phyloP scores from a whole-genome alignment of 2,113 vertebrate species.

The Carassius gibelio region DNA sequence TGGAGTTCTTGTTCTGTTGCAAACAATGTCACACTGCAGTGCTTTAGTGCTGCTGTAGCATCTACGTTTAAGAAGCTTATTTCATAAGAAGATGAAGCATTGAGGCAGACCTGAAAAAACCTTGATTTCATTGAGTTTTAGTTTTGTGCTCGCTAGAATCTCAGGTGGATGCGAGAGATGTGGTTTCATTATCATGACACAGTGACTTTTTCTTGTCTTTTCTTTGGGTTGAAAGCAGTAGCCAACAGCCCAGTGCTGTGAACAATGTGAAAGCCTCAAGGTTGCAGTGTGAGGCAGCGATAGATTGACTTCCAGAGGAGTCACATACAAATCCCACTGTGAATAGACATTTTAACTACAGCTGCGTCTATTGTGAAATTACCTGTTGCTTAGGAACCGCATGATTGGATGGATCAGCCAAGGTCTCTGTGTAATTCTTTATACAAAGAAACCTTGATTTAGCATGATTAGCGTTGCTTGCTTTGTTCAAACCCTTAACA shows the following conservation, averaged over 20 bases:
- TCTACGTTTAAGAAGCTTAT: slow-evolving; percentile 50
- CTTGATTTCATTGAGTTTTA: no score
- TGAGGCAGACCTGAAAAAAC: slow-evolving; percentile 18
- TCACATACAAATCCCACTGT: slow-evolving; percentile 56
- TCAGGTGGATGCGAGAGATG: slow-evolving; percentile 60
- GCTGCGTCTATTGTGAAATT: slow-evolving; percentile 65
- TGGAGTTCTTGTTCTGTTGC: slow-evolving; percentile 3
- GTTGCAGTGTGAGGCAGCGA: slow-evolving; percentile 54
- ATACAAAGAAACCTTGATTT: slow-evolving; percentile 35
- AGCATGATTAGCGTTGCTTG: slow-evolving; percentile 5
- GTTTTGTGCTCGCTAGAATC: slow-evolving; percentile 57
- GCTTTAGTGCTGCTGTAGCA: no score
- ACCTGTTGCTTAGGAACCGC: slow-evolving; percentile 81
- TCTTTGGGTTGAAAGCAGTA: slow-evolving; percentile 55
- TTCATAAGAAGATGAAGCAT: slow-evolving; percentile 52
- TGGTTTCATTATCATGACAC: slow-evolving; percentile 63
- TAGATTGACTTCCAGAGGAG: slow-evolving; percentile 57
- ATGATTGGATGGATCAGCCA: slow-evolving; percentile 65
- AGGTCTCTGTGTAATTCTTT: slow-evolving; percentile 59
- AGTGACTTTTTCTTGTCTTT: slow-evolving; percentile 58
- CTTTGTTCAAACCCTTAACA: slow-evolving; percentile 11
- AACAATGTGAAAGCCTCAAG: slow-evolving; percentile 68
- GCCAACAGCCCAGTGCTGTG: slow-evolving; percentile 51
- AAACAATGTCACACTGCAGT: no score
- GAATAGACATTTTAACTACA: slow-evolving; percentile 68